Evolutionary conservation across 2,113 vertebrate species (phyloP), one percentile per base, ranked within the genome.

Genomic region (Phrynosoma blainvillii): DNA sequence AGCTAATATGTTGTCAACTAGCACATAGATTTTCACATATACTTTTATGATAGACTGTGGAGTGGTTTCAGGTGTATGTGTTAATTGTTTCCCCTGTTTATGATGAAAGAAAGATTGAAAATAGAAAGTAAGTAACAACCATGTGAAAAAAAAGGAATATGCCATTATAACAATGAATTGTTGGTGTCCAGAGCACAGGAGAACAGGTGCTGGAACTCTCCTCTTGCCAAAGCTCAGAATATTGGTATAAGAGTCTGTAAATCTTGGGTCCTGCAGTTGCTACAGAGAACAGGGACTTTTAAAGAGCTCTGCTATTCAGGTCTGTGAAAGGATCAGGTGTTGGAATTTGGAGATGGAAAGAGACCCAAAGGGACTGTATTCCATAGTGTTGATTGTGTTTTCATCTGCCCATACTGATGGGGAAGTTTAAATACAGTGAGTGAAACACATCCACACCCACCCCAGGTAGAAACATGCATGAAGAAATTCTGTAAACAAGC

Each of bases 131-230:
- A 42, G 52, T 40, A 42, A 80, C 11, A 82, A 13, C 79, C 54
- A 47, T 47, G 20, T 76, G 27, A 7, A 1, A 68, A 47, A 25
- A 56, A 77, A 8, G 40, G 1, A 65, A 82, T 25, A 47, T 10
- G 12, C 66, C 32, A 56, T 36, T 40, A 75, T 56, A 70, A 65
- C 32, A 86, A 18, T 82, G 52, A 42, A 11, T 10, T 42, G n/a
- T 59, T 9, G 79, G 68, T n/a, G 14, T 30, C 77, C 25, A 81
- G 81, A 86, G 40, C 79, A 74, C 25, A 0, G 0, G 84, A 88
- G 82, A 82, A 66, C n/a, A 0, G 0, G 9, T 88, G 56, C 1
- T 77, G 36, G 71, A 91, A 87, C 4, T 14, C 9, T 2, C 0
- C 16, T 87, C 10, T 27, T 85, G 59, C 10, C 3, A 1, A 65